These are phyloP conservation scores for Kradibia gibbosae DNA, from an alignment of 1,140 invertebrate species.

Conservation along the genomic window DNA sequence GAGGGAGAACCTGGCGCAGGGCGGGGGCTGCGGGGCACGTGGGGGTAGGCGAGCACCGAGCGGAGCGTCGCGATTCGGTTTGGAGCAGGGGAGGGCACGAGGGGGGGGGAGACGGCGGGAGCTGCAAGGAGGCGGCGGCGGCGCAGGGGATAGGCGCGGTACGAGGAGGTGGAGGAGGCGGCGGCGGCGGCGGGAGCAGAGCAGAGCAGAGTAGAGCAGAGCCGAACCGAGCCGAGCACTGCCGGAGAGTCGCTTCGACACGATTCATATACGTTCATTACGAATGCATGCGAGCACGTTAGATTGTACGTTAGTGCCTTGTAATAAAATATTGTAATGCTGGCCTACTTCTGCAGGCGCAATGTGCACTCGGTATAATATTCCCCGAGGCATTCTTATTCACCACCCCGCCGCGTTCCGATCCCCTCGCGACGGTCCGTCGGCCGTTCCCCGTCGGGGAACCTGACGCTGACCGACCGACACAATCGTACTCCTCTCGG, in stretches of 20 bases:
- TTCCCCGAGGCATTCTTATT: slow-evolving; percentile 71
- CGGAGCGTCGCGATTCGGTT: slow-evolving; percentile 46
- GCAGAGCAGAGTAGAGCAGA: slow-evolving; percentile 43
- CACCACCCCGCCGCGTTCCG: slow-evolving; percentile 22
- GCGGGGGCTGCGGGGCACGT: not conserved
- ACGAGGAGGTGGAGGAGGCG: slow-evolving; percentile 39
- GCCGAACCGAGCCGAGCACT: slow-evolving; percentile 25
- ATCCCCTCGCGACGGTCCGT: not conserved
- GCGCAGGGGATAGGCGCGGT: not conserved
- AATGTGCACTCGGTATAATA: slow-evolving; percentile 63
- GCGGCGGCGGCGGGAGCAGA: slow-evolving; percentile 35
- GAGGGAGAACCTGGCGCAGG: slow-evolving; percentile 18
- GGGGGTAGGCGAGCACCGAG: not conserved
- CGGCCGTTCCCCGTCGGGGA: too few species aligned
- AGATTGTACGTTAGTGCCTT: slow-evolving; percentile 73
- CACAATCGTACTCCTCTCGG: slow-evolving; percentile 66
- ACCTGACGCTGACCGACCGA: too few species aligned
- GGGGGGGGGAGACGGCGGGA: not conserved
- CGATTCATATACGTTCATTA: slow-evolving; percentile 73
- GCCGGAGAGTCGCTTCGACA: slow-evolving; percentile 63
- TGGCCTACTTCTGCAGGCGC: slow-evolving; percentile 68
- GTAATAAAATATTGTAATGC: slow-evolving; percentile 74
- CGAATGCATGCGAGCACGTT: slow-evolving; percentile 72
- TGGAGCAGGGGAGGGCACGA: slow-evolving; percentile 29
- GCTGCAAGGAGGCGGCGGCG: not conserved